Percentiles rank a stretch among this genome's conserved stretches.
These are phyloP conservation scores for Pavo muticus DNA, from an alignment of 2,113 vertebrate genomes.

Conservation along the genomic window DNA sequence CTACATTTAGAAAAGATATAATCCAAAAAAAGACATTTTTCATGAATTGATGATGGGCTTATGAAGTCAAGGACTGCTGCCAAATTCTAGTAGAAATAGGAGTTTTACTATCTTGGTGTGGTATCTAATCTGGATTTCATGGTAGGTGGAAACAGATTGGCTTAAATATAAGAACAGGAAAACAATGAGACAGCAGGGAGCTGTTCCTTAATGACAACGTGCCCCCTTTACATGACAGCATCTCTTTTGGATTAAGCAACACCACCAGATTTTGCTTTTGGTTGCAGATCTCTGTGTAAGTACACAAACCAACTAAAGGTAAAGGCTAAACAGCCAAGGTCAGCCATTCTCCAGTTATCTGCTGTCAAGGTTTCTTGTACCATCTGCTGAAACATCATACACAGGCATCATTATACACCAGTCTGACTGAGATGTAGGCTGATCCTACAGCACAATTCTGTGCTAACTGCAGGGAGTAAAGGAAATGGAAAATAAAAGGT, in stretches of 20 bases:
- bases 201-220: neutral
- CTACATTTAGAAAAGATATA: neutral
- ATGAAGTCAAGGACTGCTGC: neutral
- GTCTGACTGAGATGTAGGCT: neutral
- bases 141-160: neutral
- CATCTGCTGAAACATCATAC: neutral
- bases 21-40: neutral
- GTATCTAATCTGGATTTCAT: neutral
- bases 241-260: neutral
- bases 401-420: rapidly evolving
- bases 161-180: neutral
- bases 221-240: neutral
- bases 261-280: neutral
- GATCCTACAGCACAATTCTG: neutral
- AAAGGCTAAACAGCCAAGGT: neutral
- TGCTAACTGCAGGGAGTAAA: neutral
- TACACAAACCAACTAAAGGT: neutral
- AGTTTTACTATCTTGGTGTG: neutral
- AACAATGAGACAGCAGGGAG: neutral
- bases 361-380: neutral
- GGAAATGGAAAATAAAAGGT: neutral
- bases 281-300: neutral
- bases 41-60: neutral
- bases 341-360: neutral
- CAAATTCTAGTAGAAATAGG: neutral